A percentile compares a stretch with the other conserved stretches of the same genome.
Evolutionary conservation across 2,888 invertebrate species (phyloP).

Genomic region (Nephrotoma appendiculata): DNA sequence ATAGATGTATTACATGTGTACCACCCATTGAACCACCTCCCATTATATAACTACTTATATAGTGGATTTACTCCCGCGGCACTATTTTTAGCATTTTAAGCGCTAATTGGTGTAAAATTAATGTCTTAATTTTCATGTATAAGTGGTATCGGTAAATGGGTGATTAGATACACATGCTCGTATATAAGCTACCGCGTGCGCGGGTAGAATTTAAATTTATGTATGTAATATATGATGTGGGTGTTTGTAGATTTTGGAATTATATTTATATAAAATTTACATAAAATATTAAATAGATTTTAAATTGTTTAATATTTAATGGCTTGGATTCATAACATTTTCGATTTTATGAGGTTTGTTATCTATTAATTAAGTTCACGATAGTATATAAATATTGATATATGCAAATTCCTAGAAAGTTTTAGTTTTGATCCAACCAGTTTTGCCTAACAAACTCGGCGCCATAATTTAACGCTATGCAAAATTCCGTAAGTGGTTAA

Average conservation of each 20-base stretch:
- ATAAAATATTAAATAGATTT: not conserved
- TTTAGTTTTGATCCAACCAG: no score
- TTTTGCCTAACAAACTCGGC: no score
- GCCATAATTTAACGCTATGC: no score
- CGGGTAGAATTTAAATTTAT: not conserved
- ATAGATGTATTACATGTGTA: not conserved
- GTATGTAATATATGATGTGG: not conserved
- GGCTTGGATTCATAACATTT: not conserved
- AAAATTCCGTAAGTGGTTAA: no score
- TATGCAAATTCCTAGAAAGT: no score
- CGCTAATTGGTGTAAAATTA: not conserved
- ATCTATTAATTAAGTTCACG: not conserved
- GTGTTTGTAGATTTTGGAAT: not conserved
- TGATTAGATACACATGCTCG: not conserved
- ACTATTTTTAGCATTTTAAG: not conserved
- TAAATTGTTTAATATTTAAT: not conserved
- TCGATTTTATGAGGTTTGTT: not conserved
- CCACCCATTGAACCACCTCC: not conserved
- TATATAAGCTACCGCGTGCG: not conserved
- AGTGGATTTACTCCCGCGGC: not conserved
- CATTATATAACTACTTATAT: not conserved
- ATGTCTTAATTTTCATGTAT: not conserved
- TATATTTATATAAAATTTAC: not conserved
- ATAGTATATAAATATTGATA: no score
- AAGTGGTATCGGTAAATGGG: not conserved